Conservation (phyloP, 2,113 vertebrate genomes). For the Petaurus breviceps region DNA sequence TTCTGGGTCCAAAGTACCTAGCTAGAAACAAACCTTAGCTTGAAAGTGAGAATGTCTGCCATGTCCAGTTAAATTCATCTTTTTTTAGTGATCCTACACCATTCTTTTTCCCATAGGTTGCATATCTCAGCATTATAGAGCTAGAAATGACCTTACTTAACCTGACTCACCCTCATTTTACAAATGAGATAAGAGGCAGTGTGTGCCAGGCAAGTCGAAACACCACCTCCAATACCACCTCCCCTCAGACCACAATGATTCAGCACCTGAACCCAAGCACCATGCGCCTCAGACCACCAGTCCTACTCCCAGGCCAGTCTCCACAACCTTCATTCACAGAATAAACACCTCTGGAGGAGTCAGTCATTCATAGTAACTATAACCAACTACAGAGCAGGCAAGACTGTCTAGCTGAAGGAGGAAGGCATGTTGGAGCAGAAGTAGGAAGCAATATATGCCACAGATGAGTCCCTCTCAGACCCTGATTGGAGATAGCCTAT, state of each 20-base stretch:
- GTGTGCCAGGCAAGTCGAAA: not conserved
- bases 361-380: not conserved
- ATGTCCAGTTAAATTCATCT: not conserved
- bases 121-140: not conserved
- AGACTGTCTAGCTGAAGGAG: not conserved
- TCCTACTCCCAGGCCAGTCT: not conserved
- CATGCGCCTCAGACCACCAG: not conserved
- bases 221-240: not conserved
- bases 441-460: not conserved
- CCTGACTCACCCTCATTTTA: not conserved
- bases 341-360: not conserved
- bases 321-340: not conserved
- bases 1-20: not conserved
- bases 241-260: not conserved
- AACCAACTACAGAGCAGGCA: not conserved
- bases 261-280: not conserved
- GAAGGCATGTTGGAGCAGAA: not conserved
- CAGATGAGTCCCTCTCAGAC: not conserved
- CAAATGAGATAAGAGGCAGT: too few relatives aligned
- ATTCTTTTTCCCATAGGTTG: not conserved
- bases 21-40: not conserved
- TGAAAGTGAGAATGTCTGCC: not conserved
- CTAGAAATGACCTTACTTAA: not conserved
- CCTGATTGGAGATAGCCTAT: not conserved
- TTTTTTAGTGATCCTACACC: not conserved